Evolutionary conservation across 2,797 vertebrate species (phyloP), one percentile per base, ranked within the genome.

Genomic region (Microctenopoma stevenorrisi): DNA sequence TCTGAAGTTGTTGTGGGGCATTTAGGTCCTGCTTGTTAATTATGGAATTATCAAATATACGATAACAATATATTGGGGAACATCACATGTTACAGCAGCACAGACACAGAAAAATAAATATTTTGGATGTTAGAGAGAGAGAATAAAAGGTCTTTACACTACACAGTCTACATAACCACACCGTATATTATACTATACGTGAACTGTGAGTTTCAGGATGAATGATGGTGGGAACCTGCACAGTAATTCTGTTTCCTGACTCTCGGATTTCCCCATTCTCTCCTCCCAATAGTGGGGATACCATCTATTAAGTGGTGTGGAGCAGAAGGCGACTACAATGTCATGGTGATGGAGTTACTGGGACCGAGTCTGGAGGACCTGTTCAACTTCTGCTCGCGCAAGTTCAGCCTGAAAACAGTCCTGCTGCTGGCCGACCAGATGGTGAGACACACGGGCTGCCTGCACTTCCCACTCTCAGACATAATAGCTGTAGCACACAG

Each of bases 301-400:
- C 97, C 97, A 0, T 97, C 96, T 9, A 98, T 98, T 88, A 98
- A 98, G 81, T 98, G 97, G 97, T 98, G 97, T 7, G 97, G 97
- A 12, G 96, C 97, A 0, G 97, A 98, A 79, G 97, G 97, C 0
- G 97, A 98, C 91, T 98, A 98, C 91, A 98, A 98, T 9, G 96
- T 98, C 49, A 98, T 98, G 97, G 97, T 98, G 64, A 98, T 98
- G 97, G 97, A 98, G 86, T 93, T 98, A 70, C 91, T 98, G 87
- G 97, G 97, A 37, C 97, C 97, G 62, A 98, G 97, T 81, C 87
- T 98, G 64, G 97, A 98, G 86, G 97, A 98, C 89, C 95, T 98
- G 82, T 98, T 98, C 91, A 98, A 98, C 93, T 98, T 98, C 93
- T 98, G 97, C 86, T 98, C 97, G 60, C 96, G 97, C 87, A 98